Evolutionary conservation across 2,113 vertebrate genomes (phyloP), one percentile per base, ranked within the genome.

Genomic region (Mellivora capensis): DNA sequence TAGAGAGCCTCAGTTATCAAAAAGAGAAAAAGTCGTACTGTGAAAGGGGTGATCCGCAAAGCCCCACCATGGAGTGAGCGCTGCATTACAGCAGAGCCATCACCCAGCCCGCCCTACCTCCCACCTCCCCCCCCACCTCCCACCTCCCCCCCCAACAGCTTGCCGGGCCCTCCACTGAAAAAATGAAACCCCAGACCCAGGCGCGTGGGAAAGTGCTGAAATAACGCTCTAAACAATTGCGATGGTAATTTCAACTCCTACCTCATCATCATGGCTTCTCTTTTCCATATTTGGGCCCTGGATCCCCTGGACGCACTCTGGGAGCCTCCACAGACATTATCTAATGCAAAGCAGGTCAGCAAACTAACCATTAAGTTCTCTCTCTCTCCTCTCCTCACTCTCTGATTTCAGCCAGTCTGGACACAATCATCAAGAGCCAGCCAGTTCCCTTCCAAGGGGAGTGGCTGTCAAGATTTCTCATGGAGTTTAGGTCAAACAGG

Each of bases 321-420:
- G 27, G 54, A 96, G 49, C 42, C 80, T 88, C 89, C 72, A 87
- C 93, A 97, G 97, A 97, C 96, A 90, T 98, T 91, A 98, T 92
- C 96, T 98, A 97, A 98, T 94, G 89, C 79, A 71, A 57, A 74
- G 69, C 93, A 96, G 88, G 94, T 88, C 97, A 96, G 86, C 91
- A 90, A 96, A 88, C 76, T 93, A 97, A 91, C 86, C 88, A 94
- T 93, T 97, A 97, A 96, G 49, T 83, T 64, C 25, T 49, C 80
- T 69, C 80, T 74, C 80, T 74, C 74, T 88, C 37, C 74, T 20
- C 72, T 31, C 59, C 9, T 1, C 6, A 49, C 27, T 21, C 64
- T 47, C 76, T 59, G 89, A 97, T n/a, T 94, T 97, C 95, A 90
- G 83, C 74, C 21, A 64, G 82, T 77, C 61, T 95, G 94, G 37